Conservation (phyloP, 2,888 invertebrate genomes). For the Pogonocherus hispidulus region DNA sequence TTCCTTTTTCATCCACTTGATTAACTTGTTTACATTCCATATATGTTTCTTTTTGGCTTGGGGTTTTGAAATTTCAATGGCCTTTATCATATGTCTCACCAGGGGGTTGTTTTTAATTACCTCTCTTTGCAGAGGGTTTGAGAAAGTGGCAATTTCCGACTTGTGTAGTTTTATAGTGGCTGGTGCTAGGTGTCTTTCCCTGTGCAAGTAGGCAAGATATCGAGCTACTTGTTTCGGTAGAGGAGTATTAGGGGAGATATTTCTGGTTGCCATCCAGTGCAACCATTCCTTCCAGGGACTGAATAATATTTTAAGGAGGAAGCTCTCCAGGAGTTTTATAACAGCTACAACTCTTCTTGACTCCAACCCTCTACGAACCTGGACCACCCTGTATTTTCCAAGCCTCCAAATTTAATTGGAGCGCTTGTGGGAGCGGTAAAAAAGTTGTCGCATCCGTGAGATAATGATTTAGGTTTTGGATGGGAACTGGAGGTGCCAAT, state of each 20-base stretch:
- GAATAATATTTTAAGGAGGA: constrained; percentile 42
- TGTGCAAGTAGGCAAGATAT: constrained; percentile 41
- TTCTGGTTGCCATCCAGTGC: constrained; percentile 11
- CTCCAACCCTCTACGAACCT: constrained; percentile 44
- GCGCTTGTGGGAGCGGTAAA: constrained; percentile 42
- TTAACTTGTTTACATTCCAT: constrained; percentile 31
- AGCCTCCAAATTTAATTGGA: constrained; percentile 49
- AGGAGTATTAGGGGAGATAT: constrained; percentile 3
- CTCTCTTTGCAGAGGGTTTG: constrained; percentile 25
- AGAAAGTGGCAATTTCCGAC: constrained; percentile 43
- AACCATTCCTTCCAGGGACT: constrained; percentile 40
- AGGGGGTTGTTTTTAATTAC: constrained; percentile 7
- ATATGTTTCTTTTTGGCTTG: constrained; percentile 11
- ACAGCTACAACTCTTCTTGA: constrained; percentile 34
- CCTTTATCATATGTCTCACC: constrained; percentile 31
- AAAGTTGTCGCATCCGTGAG: constrained; percentile 38
- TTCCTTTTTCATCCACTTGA: constrained; percentile 28
- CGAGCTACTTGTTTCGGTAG: constrained; percentile 24
- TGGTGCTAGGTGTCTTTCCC: constrained; percentile 37
- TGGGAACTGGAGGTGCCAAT: constrained; percentile 35
- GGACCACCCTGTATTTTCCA: constrained; percentile 54
- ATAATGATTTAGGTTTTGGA: constrained; percentile 37
- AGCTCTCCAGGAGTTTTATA: constrained; percentile 37
- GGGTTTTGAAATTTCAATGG: constrained; percentile 26
- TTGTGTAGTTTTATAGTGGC: constrained; percentile 50